Percentiles rank a stretch among this genome's conserved stretches.
Evolutionary conservation across 1,140 invertebrate genomes (phyloP).

Genomic region (Achatina immaculata): DNA sequence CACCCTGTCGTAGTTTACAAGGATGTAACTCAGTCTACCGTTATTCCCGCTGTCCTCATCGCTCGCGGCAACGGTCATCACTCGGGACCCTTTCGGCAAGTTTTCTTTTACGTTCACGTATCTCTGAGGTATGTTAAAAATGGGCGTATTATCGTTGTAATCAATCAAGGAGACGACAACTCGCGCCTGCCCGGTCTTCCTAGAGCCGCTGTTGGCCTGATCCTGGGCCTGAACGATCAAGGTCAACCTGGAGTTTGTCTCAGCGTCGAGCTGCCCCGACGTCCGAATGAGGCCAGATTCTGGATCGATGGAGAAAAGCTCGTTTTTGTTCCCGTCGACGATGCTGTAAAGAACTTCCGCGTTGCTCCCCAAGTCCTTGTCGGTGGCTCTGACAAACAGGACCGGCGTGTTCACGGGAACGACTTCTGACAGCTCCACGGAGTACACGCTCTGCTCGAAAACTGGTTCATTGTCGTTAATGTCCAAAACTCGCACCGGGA

Average conservation of each 20-base stretch:
- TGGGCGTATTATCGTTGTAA: slow-evolving; percentile 69
- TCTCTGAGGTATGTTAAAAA: slow-evolving; percentile 55
- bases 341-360: slow-evolving; percentile 84
- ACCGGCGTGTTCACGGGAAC: slow-evolving; percentile 90
- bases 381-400: slow-evolving; percentile 55
- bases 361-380: slow-evolving; percentile 82
- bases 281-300: slow-evolving; percentile 92
- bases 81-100: slow-evolving; percentile 81
- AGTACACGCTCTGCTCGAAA: slow-evolving; percentile 89
- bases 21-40: slow-evolving; percentile 92
- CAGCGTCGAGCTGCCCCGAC: slow-evolving; percentile 70
- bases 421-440: slow-evolving; percentile 88
- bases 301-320: slow-evolving; percentile 59
- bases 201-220: slow-evolving; percentile 84
- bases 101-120: slow-evolving; percentile 81
- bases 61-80: slow-evolving; percentile 85
- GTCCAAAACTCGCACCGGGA: slow-evolving; percentile 79
- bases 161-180: slow-evolving; percentile 67
- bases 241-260: slow-evolving; percentile 49
- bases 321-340: slow-evolving; percentile 66
- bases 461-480: slow-evolving; percentile 88
- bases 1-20: slow-evolving; percentile 84
- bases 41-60: slow-evolving; percentile 95
- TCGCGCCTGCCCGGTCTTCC: slow-evolving; percentile 78
- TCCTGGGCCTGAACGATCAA: slow-evolving; percentile 60